Conservation (phyloP, 2,797 vertebrate species). For the Salarias fasciatus region DNA sequence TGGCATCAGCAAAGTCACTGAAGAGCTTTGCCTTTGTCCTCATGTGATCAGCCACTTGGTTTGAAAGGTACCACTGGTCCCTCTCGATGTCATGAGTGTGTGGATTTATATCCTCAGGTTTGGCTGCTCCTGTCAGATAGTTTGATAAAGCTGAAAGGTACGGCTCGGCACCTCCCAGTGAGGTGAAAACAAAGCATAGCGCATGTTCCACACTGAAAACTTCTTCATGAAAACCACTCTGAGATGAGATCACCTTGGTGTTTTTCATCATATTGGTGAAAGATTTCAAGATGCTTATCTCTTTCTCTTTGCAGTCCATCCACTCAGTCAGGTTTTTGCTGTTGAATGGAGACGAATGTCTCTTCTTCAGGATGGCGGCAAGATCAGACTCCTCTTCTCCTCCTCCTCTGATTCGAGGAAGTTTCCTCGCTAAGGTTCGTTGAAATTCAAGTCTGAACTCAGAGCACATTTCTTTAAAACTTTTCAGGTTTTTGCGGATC, state of each 20-base stretch:
- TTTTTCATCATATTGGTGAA: conserved; percentile 49
- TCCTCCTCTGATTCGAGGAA: conserved; percentile 54
- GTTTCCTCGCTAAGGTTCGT: conserved; percentile 15
- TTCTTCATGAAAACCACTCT: not conserved
- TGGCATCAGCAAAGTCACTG: conserved; percentile 43
- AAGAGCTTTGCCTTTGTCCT: conserved; percentile 39
- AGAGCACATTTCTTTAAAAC: conserved; percentile 40
- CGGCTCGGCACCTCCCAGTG: conserved; percentile 19
- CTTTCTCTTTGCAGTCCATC: conserved; percentile 50
- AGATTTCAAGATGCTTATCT: conserved; percentile 23
- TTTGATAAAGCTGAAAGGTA: conserved; percentile 26
- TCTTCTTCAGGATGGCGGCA: conserved; percentile 28
- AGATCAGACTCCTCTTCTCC: conserved; percentile 48
- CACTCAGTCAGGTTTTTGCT: conserved; percentile 56
- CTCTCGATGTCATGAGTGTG: conserved; percentile 7
- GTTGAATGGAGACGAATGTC: conserved; percentile 56
- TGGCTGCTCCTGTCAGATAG: conserved; percentile 36
- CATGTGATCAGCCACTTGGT: not conserved
- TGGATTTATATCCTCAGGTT: not conserved
- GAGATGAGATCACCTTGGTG: conserved; percentile 21
- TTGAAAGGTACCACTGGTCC: conserved; percentile 34
- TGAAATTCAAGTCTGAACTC: conserved; percentile 35
- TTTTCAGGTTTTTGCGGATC: conserved; percentile 32
- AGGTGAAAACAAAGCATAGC: conserved; percentile 45
- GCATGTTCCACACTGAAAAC: conserved; percentile 12